Percentiles rank a stretch among this genome's conserved stretches.
Evolutionary conservation across 2,797 vertebrate genomes (phyloP).

Genomic region (Cygnus olor): DNA sequence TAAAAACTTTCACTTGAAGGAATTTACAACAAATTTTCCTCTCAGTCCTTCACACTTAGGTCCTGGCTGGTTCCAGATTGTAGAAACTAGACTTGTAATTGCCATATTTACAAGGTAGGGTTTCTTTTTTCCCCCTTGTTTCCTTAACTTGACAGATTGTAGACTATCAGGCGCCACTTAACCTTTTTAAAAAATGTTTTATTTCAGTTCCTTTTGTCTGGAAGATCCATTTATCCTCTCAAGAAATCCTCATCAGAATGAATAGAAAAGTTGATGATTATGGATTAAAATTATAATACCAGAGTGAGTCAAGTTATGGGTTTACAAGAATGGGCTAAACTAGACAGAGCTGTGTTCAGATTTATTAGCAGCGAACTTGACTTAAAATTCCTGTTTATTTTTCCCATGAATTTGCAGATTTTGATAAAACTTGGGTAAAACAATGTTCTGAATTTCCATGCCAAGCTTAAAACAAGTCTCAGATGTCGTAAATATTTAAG

Average conservation of each 20-base stretch:
- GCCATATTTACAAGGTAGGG: slow-evolving; percentile 42
- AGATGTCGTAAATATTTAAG: background rate
- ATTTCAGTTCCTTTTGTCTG: background rate
- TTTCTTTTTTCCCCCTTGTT: background rate
- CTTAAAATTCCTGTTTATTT: background rate
- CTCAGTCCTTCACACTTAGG: background rate
- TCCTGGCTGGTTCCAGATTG: slow-evolving; percentile 20
- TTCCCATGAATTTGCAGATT: background rate
- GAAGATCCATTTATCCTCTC: background rate
- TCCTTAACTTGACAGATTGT: slow-evolving; percentile 15
- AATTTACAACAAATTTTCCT: slow-evolving; percentile 48
- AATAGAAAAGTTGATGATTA: background rate
- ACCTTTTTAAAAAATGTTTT: background rate
- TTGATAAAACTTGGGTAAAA: background rate
- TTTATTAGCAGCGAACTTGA: background rate
- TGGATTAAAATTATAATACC: background rate
- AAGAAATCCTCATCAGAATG: background rate
- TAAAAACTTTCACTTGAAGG: slow-evolving; percentile 19
- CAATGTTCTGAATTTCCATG: background rate
- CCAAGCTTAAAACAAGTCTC: background rate
- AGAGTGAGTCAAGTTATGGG: background rate
- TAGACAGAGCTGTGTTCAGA: background rate
- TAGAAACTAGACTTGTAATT: slow-evolving; percentile 43
- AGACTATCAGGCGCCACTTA: slow-evolving; percentile 12
- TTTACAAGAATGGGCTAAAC: background rate